Evolutionary conservation across 2,113 vertebrate species (phyloP), one percentile per base, ranked within the genome.

Genomic region (Pteruthius melanotis): DNA sequence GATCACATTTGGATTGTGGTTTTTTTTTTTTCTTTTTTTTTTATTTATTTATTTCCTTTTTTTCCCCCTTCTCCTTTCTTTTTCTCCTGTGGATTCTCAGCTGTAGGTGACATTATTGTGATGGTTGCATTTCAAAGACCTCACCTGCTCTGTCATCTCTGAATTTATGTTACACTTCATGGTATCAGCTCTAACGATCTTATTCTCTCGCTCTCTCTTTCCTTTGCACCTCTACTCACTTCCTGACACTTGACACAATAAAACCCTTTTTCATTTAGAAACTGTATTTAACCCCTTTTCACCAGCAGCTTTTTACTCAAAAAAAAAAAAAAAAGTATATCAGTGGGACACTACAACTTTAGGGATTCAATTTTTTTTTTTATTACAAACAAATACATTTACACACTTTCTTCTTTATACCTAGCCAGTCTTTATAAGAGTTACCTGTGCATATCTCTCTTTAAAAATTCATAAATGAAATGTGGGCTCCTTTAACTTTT

Each of bases 191-290:
- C 80, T 96, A 95, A 95, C 87, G 94, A 98, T 98, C 97, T 98
- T 95, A 93, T 96, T 97, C 90, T 97, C 93, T 97, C 40, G 84
- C 82, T 97, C 95, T 96, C 91, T 97, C 86, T 95, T 98, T 97
- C 94, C 93, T 97, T 94, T 97, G 96, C 97, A 97, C 93, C 95
- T 97, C 95, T 96, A 92, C 95, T 98, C 97, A 98, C 97, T 98
- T 98, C 98, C 98, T 98, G 98, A 98, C 97, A 90, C 93, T 97
- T 97, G 94, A 97, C 94, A 97, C 96, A 98, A 97, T 97, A 97
- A 97, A 98, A 96, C 90, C 83, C 69, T 95, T 97, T 97, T 98
- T 97, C 97, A 96, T 98, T 97, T 96, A 98, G 98, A 98, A 98
- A 98, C 97, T 87, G 37, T 93, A 88, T 95, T 97, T 97, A 98